phyloP scores from a whole-genome alignment of 1,140 invertebrate genomes.

The Saxidomus purpurata region DNA sequence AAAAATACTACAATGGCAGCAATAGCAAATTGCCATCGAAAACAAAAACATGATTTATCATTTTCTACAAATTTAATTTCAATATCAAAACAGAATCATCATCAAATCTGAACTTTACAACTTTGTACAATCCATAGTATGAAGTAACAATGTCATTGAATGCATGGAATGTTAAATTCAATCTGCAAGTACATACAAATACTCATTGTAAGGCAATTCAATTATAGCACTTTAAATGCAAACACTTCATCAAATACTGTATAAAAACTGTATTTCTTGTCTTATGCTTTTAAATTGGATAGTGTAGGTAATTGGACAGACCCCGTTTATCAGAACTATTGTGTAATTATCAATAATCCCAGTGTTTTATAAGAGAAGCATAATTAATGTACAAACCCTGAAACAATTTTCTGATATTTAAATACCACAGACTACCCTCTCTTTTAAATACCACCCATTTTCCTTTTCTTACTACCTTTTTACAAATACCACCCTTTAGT shows the following conservation, averaged over 20 bases:
- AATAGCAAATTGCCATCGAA: neutral
- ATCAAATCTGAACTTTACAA: neutral
- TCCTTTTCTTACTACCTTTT: neutral
- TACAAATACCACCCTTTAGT: slow-evolving; percentile 1
- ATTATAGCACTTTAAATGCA: neutral
- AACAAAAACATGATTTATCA: neutral
- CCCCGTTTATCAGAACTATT: neutral
- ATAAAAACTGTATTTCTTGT: neutral
- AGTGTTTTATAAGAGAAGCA: neutral
- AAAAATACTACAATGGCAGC: neutral
- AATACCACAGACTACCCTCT: neutral
- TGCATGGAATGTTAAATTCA: neutral
- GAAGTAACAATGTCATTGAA: neutral
- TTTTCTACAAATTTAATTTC: neutral
- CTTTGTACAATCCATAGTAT: neutral
- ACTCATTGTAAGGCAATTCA: neutral
- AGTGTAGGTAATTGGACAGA: neutral
- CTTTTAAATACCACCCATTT: neutral
- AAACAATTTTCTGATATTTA: neutral
- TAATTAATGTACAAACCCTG: neutral
- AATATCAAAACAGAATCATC: neutral
- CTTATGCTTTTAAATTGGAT: neutral
- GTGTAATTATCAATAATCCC: neutral
- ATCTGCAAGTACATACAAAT: neutral
- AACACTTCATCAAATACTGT: too few relatives aligned